A percentile compares a stretch with the other conserved stretches of the same genome.
These are phyloP conservation scores for Clarias macrocephalus DNA, from an alignment of 2,113 vertebrate genomes.

Conservation along the genomic window DNA sequence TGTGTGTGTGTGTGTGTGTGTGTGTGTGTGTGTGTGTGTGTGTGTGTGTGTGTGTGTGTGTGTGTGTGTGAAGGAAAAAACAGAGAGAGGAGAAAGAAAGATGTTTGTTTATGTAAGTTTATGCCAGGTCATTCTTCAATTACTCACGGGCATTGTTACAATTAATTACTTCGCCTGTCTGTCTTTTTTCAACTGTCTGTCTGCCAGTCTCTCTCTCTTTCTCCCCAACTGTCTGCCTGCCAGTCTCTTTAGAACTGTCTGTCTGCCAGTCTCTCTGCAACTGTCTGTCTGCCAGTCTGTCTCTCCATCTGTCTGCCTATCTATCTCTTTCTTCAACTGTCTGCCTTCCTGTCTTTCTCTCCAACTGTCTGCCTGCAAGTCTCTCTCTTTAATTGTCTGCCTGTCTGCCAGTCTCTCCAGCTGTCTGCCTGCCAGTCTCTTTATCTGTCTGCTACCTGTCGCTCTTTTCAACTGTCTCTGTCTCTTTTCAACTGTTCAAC, in stretches of 20 bases:
- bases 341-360: background rate
- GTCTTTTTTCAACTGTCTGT: background rate
- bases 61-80: background rate
- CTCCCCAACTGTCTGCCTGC: background rate
- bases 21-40: background rate
- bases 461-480: background rate
- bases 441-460: background rate
- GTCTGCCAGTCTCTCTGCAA: background rate
- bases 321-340: background rate
- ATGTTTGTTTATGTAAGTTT: background rate
- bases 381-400: background rate
- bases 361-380: too few relatives aligned
- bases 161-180: slow-evolving; percentile 1
- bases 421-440: background rate
- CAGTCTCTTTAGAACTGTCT: background rate
- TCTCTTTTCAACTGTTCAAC: too few relatives aligned
- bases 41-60: slow-evolving; percentile 6
- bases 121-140: background rate
- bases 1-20: slow-evolving; percentile 20
- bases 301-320: background rate
- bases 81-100: background rate
- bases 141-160: slow-evolving; percentile 4
- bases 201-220: background rate
- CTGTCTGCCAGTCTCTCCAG: background rate
- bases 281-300: too few relatives aligned